Conservation (phyloP, 2,797 vertebrate genomes). For the Enteromius radiatus region DNA sequence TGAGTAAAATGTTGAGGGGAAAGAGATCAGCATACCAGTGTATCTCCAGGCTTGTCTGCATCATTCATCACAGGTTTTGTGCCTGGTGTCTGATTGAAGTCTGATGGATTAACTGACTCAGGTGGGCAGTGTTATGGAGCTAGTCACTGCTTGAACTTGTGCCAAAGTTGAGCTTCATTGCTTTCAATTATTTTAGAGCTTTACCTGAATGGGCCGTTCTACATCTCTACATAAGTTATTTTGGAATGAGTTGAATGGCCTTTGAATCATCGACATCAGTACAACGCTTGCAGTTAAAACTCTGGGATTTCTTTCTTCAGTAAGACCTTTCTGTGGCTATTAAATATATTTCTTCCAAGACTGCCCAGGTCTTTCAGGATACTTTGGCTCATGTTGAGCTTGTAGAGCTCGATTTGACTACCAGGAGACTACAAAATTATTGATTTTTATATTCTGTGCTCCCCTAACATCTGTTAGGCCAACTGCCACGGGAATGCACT, state of each 20-base stretch:
- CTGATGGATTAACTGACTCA: slow-evolving; percentile 43
- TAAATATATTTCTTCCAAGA: background rate
- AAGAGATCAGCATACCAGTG: slow-evolving; percentile 46
- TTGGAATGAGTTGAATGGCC: background rate
- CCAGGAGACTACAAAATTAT: slow-evolving; percentile 1
- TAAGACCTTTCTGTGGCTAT: background rate
- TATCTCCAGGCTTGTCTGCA: slow-evolving; percentile 54
- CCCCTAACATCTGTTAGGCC: slow-evolving; percentile 37
- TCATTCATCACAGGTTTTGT: slow-evolving; percentile 60
- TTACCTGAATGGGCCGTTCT: slow-evolving; percentile 7
- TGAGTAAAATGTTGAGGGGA: slow-evolving; percentile 48
- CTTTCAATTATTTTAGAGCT: slow-evolving; percentile 39
- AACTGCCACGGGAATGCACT: slow-evolving; percentile 33
- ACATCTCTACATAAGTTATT: slow-evolving; percentile 20
- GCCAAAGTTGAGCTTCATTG: slow-evolving; percentile 42
- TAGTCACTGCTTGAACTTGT: slow-evolving; percentile 46
- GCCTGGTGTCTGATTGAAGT: slow-evolving; percentile 42
- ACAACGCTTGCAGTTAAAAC: slow-evolving; percentile 2
- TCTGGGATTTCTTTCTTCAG: background rate
- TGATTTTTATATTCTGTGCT: slow-evolving; percentile 36
- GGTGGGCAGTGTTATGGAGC: slow-evolving; percentile 42
- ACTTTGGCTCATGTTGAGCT: slow-evolving; percentile 1
- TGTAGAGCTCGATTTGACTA: background rate
- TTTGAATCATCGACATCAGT: slow-evolving; percentile 10
- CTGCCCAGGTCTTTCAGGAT: background rate